Evolutionary conservation across 1,140 invertebrate species (phyloP).

Genomic region (Camponotus floridanus): DNA sequence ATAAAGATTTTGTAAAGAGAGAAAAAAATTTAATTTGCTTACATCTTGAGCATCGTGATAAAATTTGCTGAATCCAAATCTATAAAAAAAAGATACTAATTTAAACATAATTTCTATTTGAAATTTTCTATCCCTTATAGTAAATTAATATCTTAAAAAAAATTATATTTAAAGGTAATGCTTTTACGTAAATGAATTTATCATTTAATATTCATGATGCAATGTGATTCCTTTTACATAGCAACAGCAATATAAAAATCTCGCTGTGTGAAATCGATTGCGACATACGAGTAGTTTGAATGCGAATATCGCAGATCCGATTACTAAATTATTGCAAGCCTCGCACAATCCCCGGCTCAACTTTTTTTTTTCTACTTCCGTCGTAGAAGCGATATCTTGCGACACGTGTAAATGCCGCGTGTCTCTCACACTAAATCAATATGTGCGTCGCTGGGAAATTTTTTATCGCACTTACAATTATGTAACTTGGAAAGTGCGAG

Average conservation of each 20-base stretch:
- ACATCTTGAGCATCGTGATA: background rate
- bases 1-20: background rate
- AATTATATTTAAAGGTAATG: no score
- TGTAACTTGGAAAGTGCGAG: background rate
- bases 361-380: constrained; percentile 18
- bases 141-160: no score
- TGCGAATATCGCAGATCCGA: constrained; percentile 29
- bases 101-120: no score
- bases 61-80: background rate
- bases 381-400: background rate
- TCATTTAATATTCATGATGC: background rate
- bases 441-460: background rate
- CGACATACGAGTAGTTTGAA: constrained; percentile 17
- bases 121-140: no score
- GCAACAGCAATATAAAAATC: background rate
- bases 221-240: background rate
- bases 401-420: constrained; percentile 9
- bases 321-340: constrained; percentile 47
- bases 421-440: background rate
- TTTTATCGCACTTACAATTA: constrained; percentile 20
- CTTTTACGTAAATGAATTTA: background rate
- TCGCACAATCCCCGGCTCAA: background rate
- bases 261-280: constrained; percentile 19
- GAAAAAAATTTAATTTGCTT: background rate
- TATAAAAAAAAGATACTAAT: no score